These are phyloP conservation scores for Thalassarche chlororhynchos DNA, from an alignment of 2,113 vertebrate species.

Conservation along the genomic window DNA sequence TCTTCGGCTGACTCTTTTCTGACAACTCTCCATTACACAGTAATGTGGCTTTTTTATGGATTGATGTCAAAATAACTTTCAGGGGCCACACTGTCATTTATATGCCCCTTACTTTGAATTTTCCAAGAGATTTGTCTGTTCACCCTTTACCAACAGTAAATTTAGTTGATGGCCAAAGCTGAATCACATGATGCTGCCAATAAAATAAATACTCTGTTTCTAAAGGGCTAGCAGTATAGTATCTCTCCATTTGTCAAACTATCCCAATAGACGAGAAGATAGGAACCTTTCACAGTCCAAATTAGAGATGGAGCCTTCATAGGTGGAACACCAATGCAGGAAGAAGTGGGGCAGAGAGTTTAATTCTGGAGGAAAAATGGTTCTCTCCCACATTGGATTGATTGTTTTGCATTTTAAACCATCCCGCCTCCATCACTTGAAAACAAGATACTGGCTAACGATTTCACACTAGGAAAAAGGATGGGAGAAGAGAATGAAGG, in stretches of 20 bases:
- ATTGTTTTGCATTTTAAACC: neutral
- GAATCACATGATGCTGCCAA: neutral
- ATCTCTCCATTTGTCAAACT: neutral
- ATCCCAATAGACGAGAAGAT: neutral
- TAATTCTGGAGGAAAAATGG: neutral
- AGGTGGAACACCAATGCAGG: neutral
- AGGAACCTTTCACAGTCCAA: neutral
- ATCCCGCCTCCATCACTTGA: neutral
- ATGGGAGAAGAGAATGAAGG: neutral
- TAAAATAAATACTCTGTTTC: neutral
- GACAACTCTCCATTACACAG: neutral
- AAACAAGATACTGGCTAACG: neutral
- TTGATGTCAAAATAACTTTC: neutral
- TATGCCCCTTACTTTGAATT: neutral
- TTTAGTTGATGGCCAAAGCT: neutral
- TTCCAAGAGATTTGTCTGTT: neutral
- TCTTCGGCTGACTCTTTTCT: neutral
- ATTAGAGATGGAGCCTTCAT: neutral
- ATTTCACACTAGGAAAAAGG: neutral
- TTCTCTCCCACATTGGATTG: accelerated
- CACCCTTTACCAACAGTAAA: neutral
- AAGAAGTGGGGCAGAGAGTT: neutral
- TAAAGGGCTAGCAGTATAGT: neutral
- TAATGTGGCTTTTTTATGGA: neutral
- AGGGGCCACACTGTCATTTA: neutral